Percentiles rank a stretch among this genome's conserved stretches.
phyloP scores from a whole-genome alignment of 2,113 vertebrate species.

The Mungos mungo region DNA sequence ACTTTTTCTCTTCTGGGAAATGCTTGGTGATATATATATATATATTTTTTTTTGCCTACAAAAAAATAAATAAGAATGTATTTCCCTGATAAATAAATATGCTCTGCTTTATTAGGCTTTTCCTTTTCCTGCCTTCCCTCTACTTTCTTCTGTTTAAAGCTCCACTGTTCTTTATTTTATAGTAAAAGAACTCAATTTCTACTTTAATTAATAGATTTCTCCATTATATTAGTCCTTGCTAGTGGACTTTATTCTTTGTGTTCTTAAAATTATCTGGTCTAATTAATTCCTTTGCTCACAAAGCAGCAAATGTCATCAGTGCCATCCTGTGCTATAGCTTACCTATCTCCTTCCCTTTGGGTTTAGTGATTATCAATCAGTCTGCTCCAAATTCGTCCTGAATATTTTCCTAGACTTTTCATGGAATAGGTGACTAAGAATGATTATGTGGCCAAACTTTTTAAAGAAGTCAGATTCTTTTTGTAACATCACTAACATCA shows the following conservation, averaged over 20 bases:
- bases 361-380: background rate
- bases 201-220: slow-evolving; percentile 7
- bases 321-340: background rate
- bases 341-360: background rate
- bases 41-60: background rate
- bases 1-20: background rate
- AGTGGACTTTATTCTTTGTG: background rate
- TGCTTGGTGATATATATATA: background rate
- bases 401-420: background rate
- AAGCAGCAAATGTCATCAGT: background rate
- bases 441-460: background rate
- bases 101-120: background rate
- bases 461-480: background rate
- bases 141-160: background rate
- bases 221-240: background rate
- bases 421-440: background rate
- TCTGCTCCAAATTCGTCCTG: background rate
- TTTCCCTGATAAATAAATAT: background rate
- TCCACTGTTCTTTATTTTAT: background rate
- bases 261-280: background rate
- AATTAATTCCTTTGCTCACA: background rate
- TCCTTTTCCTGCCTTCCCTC: background rate
- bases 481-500: background rate
- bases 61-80: background rate
- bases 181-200: background rate